Percentiles rank a stretch among this genome's conserved stretches.
phyloP scores from a whole-genome alignment of 1,140 invertebrate genomes.

The Cydia pomonella region DNA sequence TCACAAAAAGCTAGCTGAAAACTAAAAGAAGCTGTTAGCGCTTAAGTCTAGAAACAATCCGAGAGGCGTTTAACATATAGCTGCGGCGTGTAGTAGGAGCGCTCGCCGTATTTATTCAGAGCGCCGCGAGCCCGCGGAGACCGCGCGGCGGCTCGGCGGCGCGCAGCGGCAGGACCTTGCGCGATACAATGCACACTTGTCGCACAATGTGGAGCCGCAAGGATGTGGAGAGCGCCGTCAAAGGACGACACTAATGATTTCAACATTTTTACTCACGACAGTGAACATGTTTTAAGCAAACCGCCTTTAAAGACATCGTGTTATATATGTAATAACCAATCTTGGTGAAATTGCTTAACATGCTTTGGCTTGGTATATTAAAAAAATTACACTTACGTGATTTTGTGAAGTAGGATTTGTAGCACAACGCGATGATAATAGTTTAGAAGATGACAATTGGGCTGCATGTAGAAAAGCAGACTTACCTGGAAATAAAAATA shows the following conservation, averaged over 20 bases:
- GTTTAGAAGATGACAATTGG: too few relatives aligned
- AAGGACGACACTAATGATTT: slow-evolving; percentile 28
- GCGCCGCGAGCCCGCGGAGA: slow-evolving; percentile 19
- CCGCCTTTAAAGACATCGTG: not conserved
- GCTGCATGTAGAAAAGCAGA: not conserved
- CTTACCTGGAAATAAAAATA: slow-evolving; percentile 10
- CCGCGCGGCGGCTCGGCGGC: not conserved
- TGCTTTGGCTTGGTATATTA: not conserved
- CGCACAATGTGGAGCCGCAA: slow-evolving; percentile 19
- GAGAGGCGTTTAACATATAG: slow-evolving; percentile 44
- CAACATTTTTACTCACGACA: slow-evolving; percentile 3
- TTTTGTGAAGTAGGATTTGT: not conserved
- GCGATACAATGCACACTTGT: slow-evolving; percentile 34
- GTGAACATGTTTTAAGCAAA: not conserved
- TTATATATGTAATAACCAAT: not conserved
- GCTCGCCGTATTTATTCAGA: slow-evolving; percentile 36
- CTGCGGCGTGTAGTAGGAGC: slow-evolving; percentile 17
- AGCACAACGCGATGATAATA: not conserved
- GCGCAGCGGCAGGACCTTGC: slow-evolving; percentile 21
- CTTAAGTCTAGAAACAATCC: slow-evolving; percentile 54
- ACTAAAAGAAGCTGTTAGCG: slow-evolving; percentile 68
- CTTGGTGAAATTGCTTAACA: not conserved
- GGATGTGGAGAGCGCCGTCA: slow-evolving; percentile 19
- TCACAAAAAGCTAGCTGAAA: slow-evolving; percentile 66
- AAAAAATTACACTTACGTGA: not conserved